Conservation (phyloP, 2,888 invertebrate genomes). For the Margaritifera margaritifera region DNA sequence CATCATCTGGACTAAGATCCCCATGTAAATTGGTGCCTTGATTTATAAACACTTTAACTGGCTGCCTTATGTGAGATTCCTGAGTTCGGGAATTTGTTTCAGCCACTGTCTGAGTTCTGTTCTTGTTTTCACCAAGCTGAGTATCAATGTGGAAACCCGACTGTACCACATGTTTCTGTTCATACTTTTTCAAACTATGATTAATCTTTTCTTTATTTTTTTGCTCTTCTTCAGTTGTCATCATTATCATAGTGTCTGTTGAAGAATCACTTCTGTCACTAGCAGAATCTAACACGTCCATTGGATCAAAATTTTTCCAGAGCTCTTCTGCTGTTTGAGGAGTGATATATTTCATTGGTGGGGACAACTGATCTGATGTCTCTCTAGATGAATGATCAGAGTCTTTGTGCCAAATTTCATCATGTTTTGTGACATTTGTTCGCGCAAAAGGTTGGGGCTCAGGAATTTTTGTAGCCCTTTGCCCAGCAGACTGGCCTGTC, state of each 20-base stretch:
- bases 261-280: conserved; percentile 53
- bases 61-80: background rate
- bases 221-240: conserved; percentile 53
- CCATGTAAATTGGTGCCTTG: background rate
- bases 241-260: conserved; percentile 56
- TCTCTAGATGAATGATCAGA: conserved; percentile 32
- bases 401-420: conserved; percentile 49
- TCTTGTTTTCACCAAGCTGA: background rate
- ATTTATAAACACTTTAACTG: background rate
- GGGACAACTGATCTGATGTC: conserved; percentile 34
- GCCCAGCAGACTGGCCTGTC: background rate
- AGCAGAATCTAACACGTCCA: conserved; percentile 49
- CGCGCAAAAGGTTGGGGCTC: conserved; percentile 51
- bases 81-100: background rate
- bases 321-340: conserved; percentile 48
- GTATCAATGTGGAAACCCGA: background rate
- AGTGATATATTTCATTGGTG: conserved; percentile 50
- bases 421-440: conserved; percentile 51
- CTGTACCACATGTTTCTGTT: conserved; percentile 19
- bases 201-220: conserved; percentile 48
- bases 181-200: conserved; percentile 46
- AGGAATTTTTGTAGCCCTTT: conserved; percentile 8
- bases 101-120: background rate
- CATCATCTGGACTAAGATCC: conserved; percentile 48
- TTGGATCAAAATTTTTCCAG: conserved; percentile 48